Base-by-base conservation (phyloP, 2,113 vertebrate genomes). In the Neolamprologus tretocephalus region DNA sequence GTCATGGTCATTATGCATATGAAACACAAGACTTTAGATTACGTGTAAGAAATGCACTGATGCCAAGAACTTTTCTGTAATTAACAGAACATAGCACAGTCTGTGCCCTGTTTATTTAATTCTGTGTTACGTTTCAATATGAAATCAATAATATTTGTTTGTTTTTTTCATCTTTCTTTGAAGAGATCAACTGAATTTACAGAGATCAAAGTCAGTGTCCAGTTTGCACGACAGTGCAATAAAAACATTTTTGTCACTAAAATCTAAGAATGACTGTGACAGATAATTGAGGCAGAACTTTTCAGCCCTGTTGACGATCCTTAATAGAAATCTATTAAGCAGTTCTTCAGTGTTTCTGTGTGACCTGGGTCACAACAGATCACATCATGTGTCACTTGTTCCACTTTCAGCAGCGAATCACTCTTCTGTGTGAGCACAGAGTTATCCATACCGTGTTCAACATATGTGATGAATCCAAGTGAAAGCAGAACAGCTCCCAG, bases 381-480 rank as follows among this genome's bases (percentile, higher is more conserved):
- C 35, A 68, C 35, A 40, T 21, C 63, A 68, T 8, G 33, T 21
- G 35, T 40, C 63, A 68, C 63, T 68, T 63, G 58, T 13, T 68
- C 35, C 63, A 21, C 19, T 21, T 40, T 68, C 63, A 68, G 11
- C 63, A 40, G n/a, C 2, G 2, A 71, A 31, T 47, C 26, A 35
- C 19, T 45, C 4, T 55, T 26, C 10, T 42, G 5, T 16, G 21
- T 17, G 54, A 40, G 19, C n/a, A 47, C 5, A 81, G 16, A 35
- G 17, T 9, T 31, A 9, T 66, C 51, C 85, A 8, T 93, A 98
- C 98, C 97, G 1, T 98, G 98, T 89, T 98, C 98, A 55, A 97
- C 96, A 1, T 98, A 98, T 11, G 98, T 98, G 94, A 98, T 97
- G 91, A 98, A 98, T 4, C 97, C 98, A 78, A 98, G 90, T 4